These are phyloP conservation scores for Dolichomitus sp. DNA, from an alignment of 2,888 invertebrate genomes.

Conservation along the genomic window DNA sequence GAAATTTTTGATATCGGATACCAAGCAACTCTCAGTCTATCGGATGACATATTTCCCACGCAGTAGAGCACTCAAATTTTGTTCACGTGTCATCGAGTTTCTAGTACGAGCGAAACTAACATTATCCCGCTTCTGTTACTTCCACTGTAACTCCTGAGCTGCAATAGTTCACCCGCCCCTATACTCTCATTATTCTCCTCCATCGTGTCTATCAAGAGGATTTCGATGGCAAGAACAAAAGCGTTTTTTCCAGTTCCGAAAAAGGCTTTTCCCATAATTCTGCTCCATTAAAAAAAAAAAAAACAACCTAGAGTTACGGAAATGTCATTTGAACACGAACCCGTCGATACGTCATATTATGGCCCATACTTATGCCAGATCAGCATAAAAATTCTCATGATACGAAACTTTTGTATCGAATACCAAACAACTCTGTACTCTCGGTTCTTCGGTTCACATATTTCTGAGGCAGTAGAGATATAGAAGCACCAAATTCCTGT, in stretches of 20 bases:
- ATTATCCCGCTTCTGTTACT: slow-evolving; percentile 38
- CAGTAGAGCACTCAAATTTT: slow-evolving; percentile 41
- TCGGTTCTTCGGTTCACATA: slow-evolving; percentile 16
- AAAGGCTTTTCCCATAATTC: neutral
- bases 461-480: neutral
- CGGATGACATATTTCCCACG: slow-evolving; percentile 21
- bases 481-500: slow-evolving; percentile 49
- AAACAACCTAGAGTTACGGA: neutral
- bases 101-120: slow-evolving; percentile 50
- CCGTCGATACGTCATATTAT: neutral
- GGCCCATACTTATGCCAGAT: neutral
- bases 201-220: too few species aligned
- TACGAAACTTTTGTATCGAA: neutral
- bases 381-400: neutral
- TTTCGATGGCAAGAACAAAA: too few species aligned
- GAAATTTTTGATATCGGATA: neutral
- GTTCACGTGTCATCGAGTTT: slow-evolving; percentile 58
- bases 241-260: too few species aligned
- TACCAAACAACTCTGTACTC: neutral
- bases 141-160: slow-evolving; percentile 46
- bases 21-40: neutral
- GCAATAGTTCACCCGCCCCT: slow-evolving; percentile 29
- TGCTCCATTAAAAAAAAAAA: neutral
- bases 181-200: slow-evolving; percentile 17
- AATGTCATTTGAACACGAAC: neutral